Evolutionary conservation across 35 echinoderm and acorn worm species (phyloP).

Genomic region (Lytechinus variegatus): DNA sequence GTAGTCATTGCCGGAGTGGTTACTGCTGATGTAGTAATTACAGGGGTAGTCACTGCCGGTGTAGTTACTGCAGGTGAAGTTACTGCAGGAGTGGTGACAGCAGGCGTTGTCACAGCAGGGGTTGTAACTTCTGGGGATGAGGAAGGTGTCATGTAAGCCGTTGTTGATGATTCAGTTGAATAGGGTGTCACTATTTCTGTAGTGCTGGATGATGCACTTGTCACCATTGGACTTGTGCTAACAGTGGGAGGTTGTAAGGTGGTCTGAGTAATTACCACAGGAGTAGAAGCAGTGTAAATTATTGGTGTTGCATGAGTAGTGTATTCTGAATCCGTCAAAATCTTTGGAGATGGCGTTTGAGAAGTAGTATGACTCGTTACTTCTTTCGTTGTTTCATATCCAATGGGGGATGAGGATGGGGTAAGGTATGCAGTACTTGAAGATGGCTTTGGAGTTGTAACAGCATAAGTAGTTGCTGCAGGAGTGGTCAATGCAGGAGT

Average conservation of each 20-base stretch:
- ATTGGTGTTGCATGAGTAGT: background rate
- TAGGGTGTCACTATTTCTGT: background rate
- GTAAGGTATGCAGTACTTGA: background rate
- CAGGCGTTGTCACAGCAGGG: too few relatives aligned
- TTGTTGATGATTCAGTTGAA: too few relatives aligned
- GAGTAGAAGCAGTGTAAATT: slow-evolving; percentile 12
- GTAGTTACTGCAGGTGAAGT: too few relatives aligned
- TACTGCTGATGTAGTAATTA: background rate
- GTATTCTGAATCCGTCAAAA: background rate
- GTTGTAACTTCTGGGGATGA: too few relatives aligned
- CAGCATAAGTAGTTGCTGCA: background rate
- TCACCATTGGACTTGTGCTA: background rate
- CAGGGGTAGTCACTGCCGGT: too few relatives aligned
- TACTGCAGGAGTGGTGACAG: too few relatives aligned
- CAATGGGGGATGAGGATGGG: too few relatives aligned
- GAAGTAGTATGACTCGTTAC: background rate
- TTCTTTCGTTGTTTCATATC: background rate
- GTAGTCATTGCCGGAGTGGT: slow-evolving; percentile 26
- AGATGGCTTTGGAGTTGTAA: background rate
- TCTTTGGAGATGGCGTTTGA: background rate
- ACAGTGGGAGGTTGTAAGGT: slow-evolving; percentile 33
- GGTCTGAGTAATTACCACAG: slow-evolving; percentile 14
- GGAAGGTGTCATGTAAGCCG: too few relatives aligned
- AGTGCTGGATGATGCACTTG: background rate
- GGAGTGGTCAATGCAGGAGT: too few relatives aligned